Percentiles rank a stretch among this genome's conserved stretches.
These are phyloP conservation scores for Ginglymostoma cirratum DNA, from an alignment of 2,113 vertebrate species.

Conservation along the genomic window DNA sequence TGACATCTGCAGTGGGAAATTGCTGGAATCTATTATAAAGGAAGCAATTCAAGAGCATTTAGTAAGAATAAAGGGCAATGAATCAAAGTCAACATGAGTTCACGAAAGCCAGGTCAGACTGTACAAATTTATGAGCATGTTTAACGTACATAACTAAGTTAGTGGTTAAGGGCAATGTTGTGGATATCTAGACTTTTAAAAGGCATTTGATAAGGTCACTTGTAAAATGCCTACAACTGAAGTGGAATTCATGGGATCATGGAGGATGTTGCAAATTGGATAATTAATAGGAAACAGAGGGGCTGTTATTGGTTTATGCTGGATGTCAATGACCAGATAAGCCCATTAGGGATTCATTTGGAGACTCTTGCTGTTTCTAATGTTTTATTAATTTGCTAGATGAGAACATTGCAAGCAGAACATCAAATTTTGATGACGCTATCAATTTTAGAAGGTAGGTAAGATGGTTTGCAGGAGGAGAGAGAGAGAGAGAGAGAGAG, in stretches of 20 bases:
- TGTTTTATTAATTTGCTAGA: constrained; percentile 16
- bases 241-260: background rate
- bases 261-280: constrained; percentile 28
- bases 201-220: constrained; percentile 12
- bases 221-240: background rate
- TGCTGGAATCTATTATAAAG: constrained; percentile 31
- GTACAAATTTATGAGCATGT: constrained; percentile 27
- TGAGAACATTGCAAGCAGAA: constrained; percentile 8
- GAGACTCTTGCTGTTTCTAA: background rate
- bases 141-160: constrained; percentile 25
- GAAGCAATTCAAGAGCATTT: constrained; percentile 34
- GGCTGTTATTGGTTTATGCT: constrained; percentile 5
- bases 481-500: background rate
- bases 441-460: background rate
- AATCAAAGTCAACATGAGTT: constrained; percentile 28
- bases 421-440: background rate
- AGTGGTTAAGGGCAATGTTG: constrained; percentile 6
- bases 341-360: background rate
- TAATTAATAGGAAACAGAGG: constrained; percentile 35
- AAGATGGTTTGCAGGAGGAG: background rate
- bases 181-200: constrained; percentile 30
- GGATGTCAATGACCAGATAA: constrained; percentile 9
- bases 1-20: constrained; percentile 35
- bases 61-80: constrained; percentile 17
- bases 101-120: constrained; percentile 15